These are phyloP conservation scores for Parascotia fuliginaria DNA, from an alignment of 2,888 invertebrate species.

Conservation along the genomic window DNA sequence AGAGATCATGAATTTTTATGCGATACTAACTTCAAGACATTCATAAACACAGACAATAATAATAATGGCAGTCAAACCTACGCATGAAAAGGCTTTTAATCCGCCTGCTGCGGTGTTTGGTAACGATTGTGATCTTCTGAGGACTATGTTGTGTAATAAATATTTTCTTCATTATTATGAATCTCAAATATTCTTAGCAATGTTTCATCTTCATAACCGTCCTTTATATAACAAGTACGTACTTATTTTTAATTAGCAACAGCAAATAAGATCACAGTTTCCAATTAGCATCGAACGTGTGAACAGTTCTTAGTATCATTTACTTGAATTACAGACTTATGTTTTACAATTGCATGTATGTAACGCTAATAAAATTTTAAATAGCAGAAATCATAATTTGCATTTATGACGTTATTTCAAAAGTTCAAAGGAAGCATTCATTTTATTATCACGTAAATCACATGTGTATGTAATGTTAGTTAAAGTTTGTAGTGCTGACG, in stretches of 20 bases:
- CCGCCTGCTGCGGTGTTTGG: too few relatives aligned
- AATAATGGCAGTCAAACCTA: too few relatives aligned
- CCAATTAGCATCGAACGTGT: constrained; percentile 21
- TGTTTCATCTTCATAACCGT: not conserved
- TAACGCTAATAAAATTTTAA: constrained; percentile 40
- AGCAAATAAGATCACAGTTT: constrained; percentile 27
- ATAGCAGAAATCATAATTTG: constrained; percentile 36
- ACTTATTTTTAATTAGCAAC: constrained; percentile 38
- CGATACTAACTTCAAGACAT: too few relatives aligned
- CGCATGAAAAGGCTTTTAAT: too few relatives aligned
- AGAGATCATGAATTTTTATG: too few relatives aligned
- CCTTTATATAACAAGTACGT: constrained; percentile 6
- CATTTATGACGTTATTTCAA: constrained; percentile 34
- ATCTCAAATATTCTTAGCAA: not conserved
- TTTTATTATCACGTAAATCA: not conserved
- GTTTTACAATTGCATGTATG: constrained; percentile 27
- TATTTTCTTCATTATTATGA: too few relatives aligned
- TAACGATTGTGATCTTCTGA: too few relatives aligned
- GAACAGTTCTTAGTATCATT: constrained; percentile 37
- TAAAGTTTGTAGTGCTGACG: not conserved
- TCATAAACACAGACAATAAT: too few relatives aligned
- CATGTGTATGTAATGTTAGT: not conserved
- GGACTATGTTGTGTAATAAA: too few relatives aligned
- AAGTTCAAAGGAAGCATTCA: not conserved
- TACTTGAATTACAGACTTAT: constrained; percentile 41